A percentile compares a stretch with the other conserved stretches of the same genome.
phyloP scores from a whole-genome alignment of 2,888 invertebrate species.

The Rhodophaea formosa region DNA sequence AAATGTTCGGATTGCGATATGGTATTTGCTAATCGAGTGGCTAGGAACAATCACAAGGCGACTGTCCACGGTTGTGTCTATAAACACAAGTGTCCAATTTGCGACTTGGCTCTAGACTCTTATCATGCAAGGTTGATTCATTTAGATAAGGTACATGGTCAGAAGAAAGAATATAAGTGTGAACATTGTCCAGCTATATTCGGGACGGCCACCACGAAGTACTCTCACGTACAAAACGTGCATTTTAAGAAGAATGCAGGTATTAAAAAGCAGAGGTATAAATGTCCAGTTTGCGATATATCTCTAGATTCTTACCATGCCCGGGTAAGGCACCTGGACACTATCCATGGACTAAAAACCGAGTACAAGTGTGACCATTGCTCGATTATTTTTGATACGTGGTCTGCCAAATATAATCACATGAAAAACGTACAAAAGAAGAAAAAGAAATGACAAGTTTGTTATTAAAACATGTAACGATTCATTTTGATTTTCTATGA shows the following conservation, averaged over 20 bases:
- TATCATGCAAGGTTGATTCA: conserved; percentile 53
- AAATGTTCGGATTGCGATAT: conserved; percentile 43
- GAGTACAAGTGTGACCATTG: conserved; percentile 53
- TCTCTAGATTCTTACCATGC: conserved; percentile 52
- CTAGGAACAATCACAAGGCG: conserved; percentile 45
- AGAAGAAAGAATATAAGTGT: conserved; percentile 52
- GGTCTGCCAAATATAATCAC: conserved; percentile 60
- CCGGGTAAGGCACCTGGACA: conserved; percentile 49
- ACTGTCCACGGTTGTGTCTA: conserved; percentile 48
- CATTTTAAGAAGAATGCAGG: conserved; percentile 40
- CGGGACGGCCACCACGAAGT: conserved; percentile 55
- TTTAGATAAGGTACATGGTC: conserved; percentile 47
- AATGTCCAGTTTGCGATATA: conserved; percentile 54
- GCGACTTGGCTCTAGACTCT: conserved; percentile 47
- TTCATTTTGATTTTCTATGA: too few species aligned
- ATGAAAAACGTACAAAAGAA: conserved; percentile 34
- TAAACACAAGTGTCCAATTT: conserved; percentile 56
- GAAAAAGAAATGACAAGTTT: too few species aligned
- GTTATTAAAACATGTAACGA: too few species aligned
- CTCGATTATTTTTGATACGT: conserved; percentile 49
- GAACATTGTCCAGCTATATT: conserved; percentile 49
- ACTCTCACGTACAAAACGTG: conserved; percentile 58
- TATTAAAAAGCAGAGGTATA: conserved; percentile 44
- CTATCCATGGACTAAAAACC: conserved; percentile 46
- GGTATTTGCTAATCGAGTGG: conserved; percentile 49